Conservation (phyloP, 2,888 invertebrate genomes). For the Drosophila colorata region DNA sequence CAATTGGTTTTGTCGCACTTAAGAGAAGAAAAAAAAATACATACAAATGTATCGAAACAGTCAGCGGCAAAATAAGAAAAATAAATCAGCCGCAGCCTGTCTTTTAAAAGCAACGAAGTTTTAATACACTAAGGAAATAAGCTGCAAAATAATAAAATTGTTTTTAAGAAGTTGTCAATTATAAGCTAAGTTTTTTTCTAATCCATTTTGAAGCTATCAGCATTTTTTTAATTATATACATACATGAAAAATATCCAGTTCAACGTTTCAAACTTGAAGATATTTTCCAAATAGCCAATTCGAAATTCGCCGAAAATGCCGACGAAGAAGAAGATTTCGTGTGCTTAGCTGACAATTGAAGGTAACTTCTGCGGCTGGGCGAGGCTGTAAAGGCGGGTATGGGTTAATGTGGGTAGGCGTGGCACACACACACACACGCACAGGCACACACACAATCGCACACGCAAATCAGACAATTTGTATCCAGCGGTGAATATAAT, state of each 20-base stretch:
- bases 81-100: neutral
- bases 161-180: too few species aligned
- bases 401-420: conserved; percentile 47
- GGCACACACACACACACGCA: neutral
- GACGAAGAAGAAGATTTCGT: conserved; percentile 30
- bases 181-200: too few species aligned
- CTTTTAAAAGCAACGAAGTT: conserved; percentile 4
- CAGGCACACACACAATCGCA: conserved; percentile 20
- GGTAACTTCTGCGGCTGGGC: conserved; percentile 9
- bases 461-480: conserved; percentile 79
- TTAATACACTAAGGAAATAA: conserved; percentile 1
- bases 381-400: neutral
- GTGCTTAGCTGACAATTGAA: conserved; percentile 27
- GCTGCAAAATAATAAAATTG: neutral
- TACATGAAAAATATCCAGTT: too few species aligned
- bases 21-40: conserved; percentile 21
- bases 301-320: conserved; percentile 16
- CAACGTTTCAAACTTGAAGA: neutral
- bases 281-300: neutral
- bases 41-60: conserved; percentile 15
- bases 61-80: conserved; percentile 8
- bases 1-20: conserved; percentile 71
- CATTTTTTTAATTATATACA: too few species aligned
- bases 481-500: conserved; percentile 79
- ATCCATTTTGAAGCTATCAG: too few species aligned